Conservation (phyloP, 2,113 vertebrate genomes). For the Lophura nycthemera region DNA sequence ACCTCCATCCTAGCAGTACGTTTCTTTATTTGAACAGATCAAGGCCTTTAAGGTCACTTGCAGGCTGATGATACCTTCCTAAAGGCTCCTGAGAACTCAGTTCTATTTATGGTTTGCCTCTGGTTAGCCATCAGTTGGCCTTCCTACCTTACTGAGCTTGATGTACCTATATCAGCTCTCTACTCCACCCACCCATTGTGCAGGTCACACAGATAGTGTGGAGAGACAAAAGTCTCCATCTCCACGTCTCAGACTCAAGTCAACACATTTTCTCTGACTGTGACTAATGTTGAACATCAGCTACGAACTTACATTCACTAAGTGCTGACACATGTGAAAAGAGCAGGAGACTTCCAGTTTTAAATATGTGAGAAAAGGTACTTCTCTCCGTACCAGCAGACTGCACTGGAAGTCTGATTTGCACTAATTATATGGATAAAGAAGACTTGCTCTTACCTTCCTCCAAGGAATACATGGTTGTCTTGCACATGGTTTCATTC, state of each 20-base stretch:
- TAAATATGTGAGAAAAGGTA: background rate
- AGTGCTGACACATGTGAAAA: background rate
- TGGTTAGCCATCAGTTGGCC: background rate
- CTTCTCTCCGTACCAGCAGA: background rate
- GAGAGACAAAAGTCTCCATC: background rate
- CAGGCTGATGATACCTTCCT: background rate
- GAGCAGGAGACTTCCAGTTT: background rate
- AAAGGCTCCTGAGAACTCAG: background rate
- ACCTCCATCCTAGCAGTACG: background rate
- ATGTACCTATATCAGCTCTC: background rate
- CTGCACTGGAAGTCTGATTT: background rate
- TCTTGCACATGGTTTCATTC: slow-evolving; percentile 53
- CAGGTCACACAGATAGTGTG: background rate
- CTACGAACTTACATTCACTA: background rate
- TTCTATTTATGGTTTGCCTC: background rate
- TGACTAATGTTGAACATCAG: background rate
- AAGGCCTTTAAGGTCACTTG: background rate
- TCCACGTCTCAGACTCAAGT: background rate
- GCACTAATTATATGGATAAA: background rate
- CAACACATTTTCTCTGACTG: background rate
- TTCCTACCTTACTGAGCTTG: background rate
- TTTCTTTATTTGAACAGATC: background rate
- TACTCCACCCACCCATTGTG: background rate
- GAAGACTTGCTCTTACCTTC: background rate
- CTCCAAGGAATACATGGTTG: slow-evolving; percentile 41